Conservation (phyloP, 2,797 vertebrate species). For the Phataginus tricuspis region DNA sequence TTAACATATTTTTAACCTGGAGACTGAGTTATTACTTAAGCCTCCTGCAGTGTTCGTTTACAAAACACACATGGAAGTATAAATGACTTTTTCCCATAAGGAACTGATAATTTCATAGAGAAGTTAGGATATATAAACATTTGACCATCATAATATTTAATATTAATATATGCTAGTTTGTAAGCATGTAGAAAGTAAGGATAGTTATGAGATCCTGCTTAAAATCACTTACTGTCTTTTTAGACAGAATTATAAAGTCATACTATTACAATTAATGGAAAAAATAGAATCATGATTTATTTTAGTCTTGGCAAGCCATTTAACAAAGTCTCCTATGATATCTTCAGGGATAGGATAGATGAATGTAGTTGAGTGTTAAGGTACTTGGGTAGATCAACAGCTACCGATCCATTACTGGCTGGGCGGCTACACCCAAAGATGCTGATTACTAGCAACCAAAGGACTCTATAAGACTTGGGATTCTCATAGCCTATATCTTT, state of each 20-base stretch:
- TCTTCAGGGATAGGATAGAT: not conserved
- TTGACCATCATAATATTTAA: not conserved
- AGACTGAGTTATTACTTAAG: not conserved
- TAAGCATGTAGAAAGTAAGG: not conserved
- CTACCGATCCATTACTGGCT: not conserved
- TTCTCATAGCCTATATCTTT: not conserved
- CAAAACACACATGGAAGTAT: not conserved
- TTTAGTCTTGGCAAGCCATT: not conserved
- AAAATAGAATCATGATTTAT: not conserved
- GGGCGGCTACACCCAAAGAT: not conserved
- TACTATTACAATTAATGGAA: not conserved
- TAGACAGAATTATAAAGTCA: not conserved
- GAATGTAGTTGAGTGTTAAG: not conserved
- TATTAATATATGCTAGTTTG: not conserved
- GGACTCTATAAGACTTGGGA: not conserved
- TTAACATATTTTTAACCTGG: not conserved
- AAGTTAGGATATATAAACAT: not conserved
- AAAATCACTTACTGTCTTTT: not conserved
- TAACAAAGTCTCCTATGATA: not conserved
- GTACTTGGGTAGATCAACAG: not conserved
- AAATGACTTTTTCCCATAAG: not conserved
- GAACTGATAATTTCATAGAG: constrained; percentile 17
- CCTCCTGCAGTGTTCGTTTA: not conserved
- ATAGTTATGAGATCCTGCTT: not conserved
- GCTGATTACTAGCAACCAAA: not conserved